These are phyloP conservation scores for Drosophila orosa DNA, from an alignment of 1,140 invertebrate species.

Conservation along the genomic window DNA sequence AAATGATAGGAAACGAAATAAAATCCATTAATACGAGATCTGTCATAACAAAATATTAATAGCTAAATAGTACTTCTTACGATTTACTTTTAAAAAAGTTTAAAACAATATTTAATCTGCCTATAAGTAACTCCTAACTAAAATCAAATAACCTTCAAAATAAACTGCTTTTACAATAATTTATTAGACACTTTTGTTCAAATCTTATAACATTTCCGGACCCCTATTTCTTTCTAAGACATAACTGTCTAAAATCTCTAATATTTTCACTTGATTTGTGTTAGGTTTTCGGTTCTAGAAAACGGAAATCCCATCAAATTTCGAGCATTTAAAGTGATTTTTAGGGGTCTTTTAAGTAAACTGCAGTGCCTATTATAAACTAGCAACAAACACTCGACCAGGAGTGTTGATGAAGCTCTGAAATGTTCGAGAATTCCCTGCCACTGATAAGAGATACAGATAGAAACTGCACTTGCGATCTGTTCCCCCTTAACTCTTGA, in stretches of 20 bases:
- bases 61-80: too few relatives aligned
- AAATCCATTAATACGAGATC: not conserved
- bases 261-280: not conserved
- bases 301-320: not conserved
- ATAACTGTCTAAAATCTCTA: not conserved
- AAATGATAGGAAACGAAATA: not conserved
- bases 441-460: slow-evolving; percentile 36
- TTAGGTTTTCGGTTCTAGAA: not conserved
- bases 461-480: slow-evolving; percentile 41
- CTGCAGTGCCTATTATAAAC: not conserved
- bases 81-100: too few relatives aligned
- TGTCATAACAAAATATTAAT: not conserved
- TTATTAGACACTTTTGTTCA: not conserved
- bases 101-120: not conserved
- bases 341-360: not conserved
- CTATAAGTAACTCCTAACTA: not conserved
- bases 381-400: slow-evolving; percentile 14
- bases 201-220: not conserved
- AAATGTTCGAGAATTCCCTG: slow-evolving; percentile 36
- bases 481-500: slow-evolving; percentile 37
- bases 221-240: not conserved
- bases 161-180: not conserved
- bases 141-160: too few relatives aligned
- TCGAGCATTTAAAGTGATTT: not conserved
- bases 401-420: slow-evolving; percentile 10